Conservation (phyloP, 2,888 invertebrate genomes). For the Baccha elongata region DNA sequence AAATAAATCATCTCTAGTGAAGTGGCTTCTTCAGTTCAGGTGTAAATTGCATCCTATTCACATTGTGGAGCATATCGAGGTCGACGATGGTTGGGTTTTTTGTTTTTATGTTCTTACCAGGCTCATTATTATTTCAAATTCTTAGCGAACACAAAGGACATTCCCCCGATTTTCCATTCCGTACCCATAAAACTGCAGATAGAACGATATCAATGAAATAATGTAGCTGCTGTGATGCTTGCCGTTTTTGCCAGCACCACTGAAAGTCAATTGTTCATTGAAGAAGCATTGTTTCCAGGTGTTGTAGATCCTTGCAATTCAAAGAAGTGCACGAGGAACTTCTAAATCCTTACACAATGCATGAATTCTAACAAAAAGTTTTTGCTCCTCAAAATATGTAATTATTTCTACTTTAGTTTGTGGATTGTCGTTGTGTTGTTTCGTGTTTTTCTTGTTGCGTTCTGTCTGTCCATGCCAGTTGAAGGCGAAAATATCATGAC, state of each 20-base stretch:
- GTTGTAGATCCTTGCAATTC: conserved; percentile 65
- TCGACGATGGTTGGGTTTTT: conserved; percentile 46
- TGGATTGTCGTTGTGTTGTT: conserved; percentile 19
- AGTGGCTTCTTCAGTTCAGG: conserved; percentile 64
- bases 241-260: conserved; percentile 55
- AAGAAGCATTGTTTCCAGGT: conserved; percentile 67
- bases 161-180: conserved; percentile 5
- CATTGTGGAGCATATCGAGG: conserved; percentile 30
- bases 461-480: conserved; percentile 34
- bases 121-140: conserved; percentile 73
- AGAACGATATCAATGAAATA: conserved; percentile 36
- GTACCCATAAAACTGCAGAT: conserved; percentile 14
- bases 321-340: conserved; percentile 49
- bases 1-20: conserved; percentile 17
- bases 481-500: conserved; percentile 58
- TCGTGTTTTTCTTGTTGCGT: not conserved
- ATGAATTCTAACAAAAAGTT: conserved; percentile 41
- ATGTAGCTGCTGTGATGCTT: conserved; percentile 46
- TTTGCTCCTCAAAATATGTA: conserved; percentile 50
- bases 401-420: conserved; percentile 67
- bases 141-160: conserved; percentile 64
- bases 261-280: conserved; percentile 73
- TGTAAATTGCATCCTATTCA: conserved; percentile 72
- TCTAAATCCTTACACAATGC: conserved; percentile 58
- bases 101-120: conserved; percentile 70